Conservation (phyloP, 1,140 invertebrate species). For the Augochlora pura region DNA sequence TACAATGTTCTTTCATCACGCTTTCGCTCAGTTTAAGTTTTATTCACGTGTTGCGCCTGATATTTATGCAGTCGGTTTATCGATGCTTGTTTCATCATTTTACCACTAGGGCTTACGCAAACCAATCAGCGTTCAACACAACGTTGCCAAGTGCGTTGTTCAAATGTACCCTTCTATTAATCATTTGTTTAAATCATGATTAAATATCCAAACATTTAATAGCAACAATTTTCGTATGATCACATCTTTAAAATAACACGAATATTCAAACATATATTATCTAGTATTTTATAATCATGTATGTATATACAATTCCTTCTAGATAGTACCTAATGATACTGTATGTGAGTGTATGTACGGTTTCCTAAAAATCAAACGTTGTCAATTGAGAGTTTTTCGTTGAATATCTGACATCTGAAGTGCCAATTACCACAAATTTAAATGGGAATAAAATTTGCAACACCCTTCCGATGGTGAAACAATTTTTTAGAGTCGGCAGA, state of each 20-base stretch:
- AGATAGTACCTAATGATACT: too few species aligned
- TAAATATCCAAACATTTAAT: background rate
- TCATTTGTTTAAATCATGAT: background rate
- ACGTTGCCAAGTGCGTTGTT: constrained; percentile 45
- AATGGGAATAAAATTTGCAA: too few species aligned
- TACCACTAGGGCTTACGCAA: constrained; percentile 26
- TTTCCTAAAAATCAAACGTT: too few species aligned
- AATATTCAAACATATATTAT: too few species aligned
- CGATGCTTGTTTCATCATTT: constrained; percentile 35
- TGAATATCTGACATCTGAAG: too few species aligned
- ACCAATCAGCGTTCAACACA: constrained; percentile 37
- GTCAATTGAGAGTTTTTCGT: too few species aligned
- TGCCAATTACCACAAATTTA: too few species aligned
- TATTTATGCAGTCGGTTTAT: constrained; percentile 58
- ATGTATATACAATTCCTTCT: too few species aligned
- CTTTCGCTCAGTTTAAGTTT: constrained; percentile 36
- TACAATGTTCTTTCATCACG: constrained; percentile 5
- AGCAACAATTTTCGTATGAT: background rate
- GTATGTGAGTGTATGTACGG: too few species aligned
- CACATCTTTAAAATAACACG: background rate
- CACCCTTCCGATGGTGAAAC: too few species aligned
- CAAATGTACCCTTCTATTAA: constrained; percentile 17
- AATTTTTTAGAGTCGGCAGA: too few species aligned
- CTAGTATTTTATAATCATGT: too few species aligned
- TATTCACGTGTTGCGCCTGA: constrained; percentile 58